Percentiles rank a stretch among this genome's conserved stretches.
These are phyloP conservation scores for Megamerina dolium DNA, from an alignment of 2,888 invertebrate genomes.

Conservation along the genomic window DNA sequence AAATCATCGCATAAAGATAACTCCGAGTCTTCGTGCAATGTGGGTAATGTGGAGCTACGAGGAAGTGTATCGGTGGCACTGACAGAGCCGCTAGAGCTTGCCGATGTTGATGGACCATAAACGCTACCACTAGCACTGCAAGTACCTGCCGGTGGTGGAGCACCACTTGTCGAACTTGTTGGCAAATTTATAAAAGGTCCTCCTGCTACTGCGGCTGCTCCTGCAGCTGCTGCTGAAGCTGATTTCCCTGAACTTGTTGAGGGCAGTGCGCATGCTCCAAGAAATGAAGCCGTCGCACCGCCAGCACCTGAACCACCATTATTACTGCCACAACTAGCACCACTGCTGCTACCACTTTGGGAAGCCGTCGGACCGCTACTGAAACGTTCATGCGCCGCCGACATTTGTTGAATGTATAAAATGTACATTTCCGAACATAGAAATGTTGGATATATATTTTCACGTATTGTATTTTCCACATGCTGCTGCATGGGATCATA, in stretches of 20 bases:
- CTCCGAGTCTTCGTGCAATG: slow-evolving; percentile 82
- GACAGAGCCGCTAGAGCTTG: slow-evolving; percentile 48
- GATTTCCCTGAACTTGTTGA: slow-evolving; percentile 19
- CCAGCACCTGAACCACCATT: slow-evolving; percentile 26
- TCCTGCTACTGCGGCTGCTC: slow-evolving; percentile 20
- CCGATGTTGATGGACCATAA: slow-evolving; percentile 48
- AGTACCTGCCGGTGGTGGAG: slow-evolving; percentile 31
- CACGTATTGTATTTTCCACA: slow-evolving; percentile 74
- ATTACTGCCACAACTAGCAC: slow-evolving; percentile 36
- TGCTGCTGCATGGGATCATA: slow-evolving; percentile 81
- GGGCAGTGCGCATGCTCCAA: slow-evolving; percentile 18
- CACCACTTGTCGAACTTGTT: slow-evolving; percentile 17
- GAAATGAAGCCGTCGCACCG: slow-evolving; percentile 18
- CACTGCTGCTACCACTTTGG: slow-evolving; percentile 33
- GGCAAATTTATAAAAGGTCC: slow-evolving; percentile 39
- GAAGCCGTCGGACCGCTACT: slow-evolving; percentile 31
- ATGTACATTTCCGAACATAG: slow-evolving; percentile 89
- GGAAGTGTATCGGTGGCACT: slow-evolving; percentile 51
- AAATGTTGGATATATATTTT: slow-evolving; percentile 87
- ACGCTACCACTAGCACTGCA: slow-evolving; percentile 48
- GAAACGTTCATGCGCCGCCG: slow-evolving; percentile 49
- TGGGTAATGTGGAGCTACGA: slow-evolving; percentile 62
- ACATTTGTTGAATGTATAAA: slow-evolving; percentile 68
- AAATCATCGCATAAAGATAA: slow-evolving; percentile 52
- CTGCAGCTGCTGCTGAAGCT: slow-evolving; percentile 19